These are phyloP conservation scores for Amphipyra berbera DNA, from an alignment of 2,888 invertebrate genomes.

Conservation along the genomic window DNA sequence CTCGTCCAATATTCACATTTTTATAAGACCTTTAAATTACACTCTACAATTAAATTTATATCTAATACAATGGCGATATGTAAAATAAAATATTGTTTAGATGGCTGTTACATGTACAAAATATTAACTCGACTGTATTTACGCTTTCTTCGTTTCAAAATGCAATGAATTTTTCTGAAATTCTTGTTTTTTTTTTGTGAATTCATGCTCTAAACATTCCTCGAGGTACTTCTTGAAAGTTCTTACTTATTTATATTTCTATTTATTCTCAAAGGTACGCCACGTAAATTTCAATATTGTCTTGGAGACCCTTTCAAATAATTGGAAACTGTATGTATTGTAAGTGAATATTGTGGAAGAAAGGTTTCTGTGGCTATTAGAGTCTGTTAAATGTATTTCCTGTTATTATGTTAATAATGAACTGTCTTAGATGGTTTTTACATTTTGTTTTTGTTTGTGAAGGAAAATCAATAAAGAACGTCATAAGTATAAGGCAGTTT, in stretches of 20 bases:
- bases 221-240: constrained; percentile 24
- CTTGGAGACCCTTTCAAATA: constrained; percentile 10
- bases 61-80: neutral
- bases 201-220: constrained; percentile 40
- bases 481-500: constrained; percentile 65
- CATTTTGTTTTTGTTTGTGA: constrained; percentile 73
- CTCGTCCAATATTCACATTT: constrained; percentile 55
- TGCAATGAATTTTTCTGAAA: constrained; percentile 13
- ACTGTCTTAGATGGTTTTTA: constrained; percentile 49
- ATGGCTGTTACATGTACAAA: constrained; percentile 37
- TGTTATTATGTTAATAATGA: constrained; percentile 50
- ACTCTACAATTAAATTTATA: neutral
- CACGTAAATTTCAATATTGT: constrained; percentile 17
- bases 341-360: constrained; percentile 38
- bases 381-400: constrained; percentile 42
- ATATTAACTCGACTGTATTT: constrained; percentile 27
- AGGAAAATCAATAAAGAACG: constrained; percentile 87
- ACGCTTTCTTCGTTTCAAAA: constrained; percentile 24
- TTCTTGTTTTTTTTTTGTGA: constrained; percentile 13
- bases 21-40: neutral
- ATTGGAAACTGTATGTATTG: constrained; percentile 10
- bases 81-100: neutral
- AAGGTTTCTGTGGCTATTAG: constrained; percentile 39
- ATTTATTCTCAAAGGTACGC: neutral
- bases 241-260: constrained; percentile 18